Evolutionary conservation across 2,888 invertebrate genomes (phyloP), one percentile per base, ranked within the genome.

Genomic region (Tupiocoris notatus): DNA sequence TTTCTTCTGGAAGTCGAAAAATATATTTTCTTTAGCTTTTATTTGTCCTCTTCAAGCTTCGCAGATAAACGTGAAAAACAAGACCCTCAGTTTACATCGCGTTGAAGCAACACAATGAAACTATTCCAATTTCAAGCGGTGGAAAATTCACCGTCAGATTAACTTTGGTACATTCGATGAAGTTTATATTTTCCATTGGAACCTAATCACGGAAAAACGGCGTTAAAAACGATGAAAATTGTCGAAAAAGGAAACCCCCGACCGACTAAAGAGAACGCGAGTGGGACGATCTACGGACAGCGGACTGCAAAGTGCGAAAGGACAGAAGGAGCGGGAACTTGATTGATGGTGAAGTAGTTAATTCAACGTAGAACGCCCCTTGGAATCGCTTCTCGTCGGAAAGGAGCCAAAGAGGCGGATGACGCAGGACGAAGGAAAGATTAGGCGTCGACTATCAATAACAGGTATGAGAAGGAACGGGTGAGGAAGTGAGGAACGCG

Each of bases 401-500:
- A 24, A 65, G 65, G 65, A 65, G 65, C 65, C 25, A 39, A 24
- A 39, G 63, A 65, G 39, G 65, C 65, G 65, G 65, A 39, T 25
- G 25, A 20, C 3, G 39, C 39, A 39, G 39, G 39, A 25, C 18
- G 65, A 65, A 65, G 65, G 25, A 39, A 65, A 65, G 65, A 65
- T 65, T 65, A 65, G 65, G 65, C 39, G 39, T 39, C 65, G 65
- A 65, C 65, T 65, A 65, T 65, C 65, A 65, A 65, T 65, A 65
- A 65, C 65, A 65, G 65, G 65, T 65, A 65, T 65, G 65, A 65
- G 65, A 20, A 39, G 25, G 25, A 24, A n/a, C 22, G 22, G 18
- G n/a, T 21, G 63, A 23, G 22, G 63, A 18, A 22, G 9, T n/a
- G 63, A n/a, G 39, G 39, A 39, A 7, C 39, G 12, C 6, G 39